Conservation (phyloP, 2,797 vertebrate species). For the Sebastes umbrosus region DNA sequence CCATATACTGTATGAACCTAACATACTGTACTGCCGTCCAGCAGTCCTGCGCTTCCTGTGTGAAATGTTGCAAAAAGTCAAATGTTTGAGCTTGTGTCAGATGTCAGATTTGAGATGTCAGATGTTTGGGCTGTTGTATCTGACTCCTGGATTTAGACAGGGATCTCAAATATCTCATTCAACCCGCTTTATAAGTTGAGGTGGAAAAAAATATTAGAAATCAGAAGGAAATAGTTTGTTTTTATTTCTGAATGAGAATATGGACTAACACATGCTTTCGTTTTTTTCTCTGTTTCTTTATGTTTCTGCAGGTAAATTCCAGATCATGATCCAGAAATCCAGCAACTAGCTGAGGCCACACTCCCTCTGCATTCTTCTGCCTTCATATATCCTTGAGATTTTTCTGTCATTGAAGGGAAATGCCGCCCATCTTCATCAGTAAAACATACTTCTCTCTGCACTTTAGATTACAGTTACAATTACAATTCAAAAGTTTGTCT, state of each 20-base stretch:
- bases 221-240: no score
- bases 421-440: not conserved
- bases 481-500: not conserved
- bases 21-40: not conserved
- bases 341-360: conserved; percentile 16
- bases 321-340: conserved; percentile 83
- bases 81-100: not conserved
- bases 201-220: not conserved
- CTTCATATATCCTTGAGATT: not conserved
- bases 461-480: not conserved
- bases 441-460: not conserved
- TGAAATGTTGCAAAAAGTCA: not conserved
- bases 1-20: not conserved
- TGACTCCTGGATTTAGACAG: not conserved
- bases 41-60: not conserved
- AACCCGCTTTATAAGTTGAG: not conserved
- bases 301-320: conserved; percentile 79
- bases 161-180: not conserved
- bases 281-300: conserved; percentile 6
- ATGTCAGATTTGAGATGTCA: no score
- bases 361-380: not conserved
- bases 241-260: not conserved
- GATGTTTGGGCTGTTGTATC: not conserved
- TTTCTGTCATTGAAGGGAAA: not conserved
- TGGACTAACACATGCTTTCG: not conserved